Evolutionary conservation across 2,113 vertebrate species (phyloP).

Genomic region (Pluvialis apricaria): DNA sequence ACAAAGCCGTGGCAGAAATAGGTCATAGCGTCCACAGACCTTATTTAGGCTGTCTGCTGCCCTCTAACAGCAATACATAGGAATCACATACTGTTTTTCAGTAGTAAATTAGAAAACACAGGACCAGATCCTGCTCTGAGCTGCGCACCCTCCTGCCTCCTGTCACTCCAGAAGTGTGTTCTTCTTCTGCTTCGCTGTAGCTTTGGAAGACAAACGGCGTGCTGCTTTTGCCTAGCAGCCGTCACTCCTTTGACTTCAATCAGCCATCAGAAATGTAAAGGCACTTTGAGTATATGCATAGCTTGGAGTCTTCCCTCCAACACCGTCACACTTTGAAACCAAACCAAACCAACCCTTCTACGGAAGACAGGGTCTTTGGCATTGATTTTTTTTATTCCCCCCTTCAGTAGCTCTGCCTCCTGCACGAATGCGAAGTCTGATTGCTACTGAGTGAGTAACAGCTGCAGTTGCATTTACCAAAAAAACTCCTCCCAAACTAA

Average conservation of each 20-base stretch:
- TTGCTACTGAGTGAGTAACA: neutral
- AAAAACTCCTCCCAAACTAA: neutral
- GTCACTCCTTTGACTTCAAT: neutral
- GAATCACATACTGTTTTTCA: neutral
- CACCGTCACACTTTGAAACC: neutral
- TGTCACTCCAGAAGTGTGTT: rapidly evolving
- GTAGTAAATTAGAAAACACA: neutral
- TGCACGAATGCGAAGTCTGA: neutral
- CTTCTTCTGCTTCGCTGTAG: rapidly evolving
- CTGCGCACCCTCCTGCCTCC: neutral
- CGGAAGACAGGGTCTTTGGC: neutral
- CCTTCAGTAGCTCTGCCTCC: neutral
- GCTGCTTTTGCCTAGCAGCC: neutral
- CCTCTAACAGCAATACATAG: slow-evolving; percentile 16
- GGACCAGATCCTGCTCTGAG: neutral
- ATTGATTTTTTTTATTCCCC: neutral
- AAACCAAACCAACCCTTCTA: neutral
- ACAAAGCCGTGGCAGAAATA: neutral
- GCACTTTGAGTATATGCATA: too few relatives aligned
- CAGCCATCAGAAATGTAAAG: neutral
- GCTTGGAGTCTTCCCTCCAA: neutral
- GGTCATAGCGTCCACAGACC: neutral
- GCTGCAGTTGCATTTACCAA: neutral
- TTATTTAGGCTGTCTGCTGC: slow-evolving; percentile 19
- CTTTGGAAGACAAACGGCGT: neutral